These are phyloP conservation scores for Hybognathus amarus DNA, from an alignment of 2,797 vertebrate species.

Conservation along the genomic window DNA sequence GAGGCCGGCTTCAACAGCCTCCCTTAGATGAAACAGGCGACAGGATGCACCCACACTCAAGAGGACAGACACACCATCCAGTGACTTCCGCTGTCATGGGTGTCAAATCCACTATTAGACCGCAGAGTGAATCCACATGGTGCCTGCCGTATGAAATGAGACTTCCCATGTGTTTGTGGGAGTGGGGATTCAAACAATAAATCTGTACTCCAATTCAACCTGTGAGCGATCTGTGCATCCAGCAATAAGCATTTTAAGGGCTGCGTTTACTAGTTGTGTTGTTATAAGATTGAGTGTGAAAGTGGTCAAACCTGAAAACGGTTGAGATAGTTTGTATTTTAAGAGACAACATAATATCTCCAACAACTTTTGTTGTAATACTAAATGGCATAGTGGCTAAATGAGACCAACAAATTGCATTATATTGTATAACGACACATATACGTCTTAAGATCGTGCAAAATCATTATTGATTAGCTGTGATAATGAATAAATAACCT, in stretches of 20 bases:
- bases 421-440: neutral
- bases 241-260: slow-evolving; percentile 38
- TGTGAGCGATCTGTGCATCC: slow-evolving; percentile 53
- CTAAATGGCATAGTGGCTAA: neutral
- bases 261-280: neutral
- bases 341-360: neutral
- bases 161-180: slow-evolving; percentile 56
- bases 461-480: slow-evolving; percentile 11
- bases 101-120: slow-evolving; percentile 71
- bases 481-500: slow-evolving; percentile 1
- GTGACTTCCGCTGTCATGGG: slow-evolving; percentile 65
- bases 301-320: neutral
- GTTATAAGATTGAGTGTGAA: neutral
- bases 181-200: slow-evolving; percentile 53
- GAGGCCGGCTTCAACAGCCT: slow-evolving; percentile 61
- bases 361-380: neutral
- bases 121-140: slow-evolving; percentile 75
- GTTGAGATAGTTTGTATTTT: neutral
- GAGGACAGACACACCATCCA: slow-evolving; percentile 63
- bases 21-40: slow-evolving; percentile 62
- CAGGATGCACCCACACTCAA: slow-evolving; percentile 76
- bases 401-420: neutral
- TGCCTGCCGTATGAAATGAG: slow-evolving; percentile 51
- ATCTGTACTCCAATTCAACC: slow-evolving; percentile 57
- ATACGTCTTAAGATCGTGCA: neutral